Conservation (phyloP, 2,797 vertebrate genomes). For the Cebuella pygmaea region DNA sequence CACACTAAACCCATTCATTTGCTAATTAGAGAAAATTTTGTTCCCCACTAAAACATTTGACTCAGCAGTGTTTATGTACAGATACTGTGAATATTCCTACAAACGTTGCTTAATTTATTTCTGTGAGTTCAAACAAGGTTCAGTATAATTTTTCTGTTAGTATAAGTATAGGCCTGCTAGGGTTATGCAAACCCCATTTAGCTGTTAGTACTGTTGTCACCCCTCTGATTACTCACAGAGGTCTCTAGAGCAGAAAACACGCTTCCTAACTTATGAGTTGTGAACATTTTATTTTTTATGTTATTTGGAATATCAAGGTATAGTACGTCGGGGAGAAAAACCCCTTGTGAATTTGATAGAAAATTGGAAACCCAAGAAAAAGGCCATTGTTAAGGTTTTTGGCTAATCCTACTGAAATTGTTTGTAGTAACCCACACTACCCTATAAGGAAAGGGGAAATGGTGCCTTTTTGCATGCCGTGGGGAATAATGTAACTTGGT, state of each 20-base stretch:
- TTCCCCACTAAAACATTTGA: slow-evolving; percentile 41
- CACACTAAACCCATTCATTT: slow-evolving; percentile 23
- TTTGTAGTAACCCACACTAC: neutral
- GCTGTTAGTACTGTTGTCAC: neutral
- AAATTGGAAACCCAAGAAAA: slow-evolving; percentile 34
- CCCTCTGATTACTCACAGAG: slow-evolving; percentile 38
- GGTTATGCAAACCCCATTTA: slow-evolving; percentile 48
- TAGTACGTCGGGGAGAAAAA: neutral
- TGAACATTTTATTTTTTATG: slow-evolving; percentile 49
- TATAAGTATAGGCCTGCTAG: slow-evolving; percentile 39
- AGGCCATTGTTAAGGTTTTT: neutral
- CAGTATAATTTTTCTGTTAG: slow-evolving; percentile 44
- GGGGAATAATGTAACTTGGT: neutral
- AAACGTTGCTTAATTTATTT: slow-evolving; percentile 44
- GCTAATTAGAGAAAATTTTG: slow-evolving; percentile 42
- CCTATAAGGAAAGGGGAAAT: neutral
- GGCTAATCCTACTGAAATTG: neutral
- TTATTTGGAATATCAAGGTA: slow-evolving; percentile 35
- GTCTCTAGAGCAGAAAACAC: neutral
- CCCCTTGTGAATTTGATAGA: slow-evolving; percentile 29
- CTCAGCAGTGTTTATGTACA: neutral
- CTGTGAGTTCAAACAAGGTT: slow-evolving; percentile 55
- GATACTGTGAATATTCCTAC: neutral
- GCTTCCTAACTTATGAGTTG: neutral
- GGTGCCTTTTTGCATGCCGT: neutral